Conservation (phyloP, 2,888 invertebrate species). For the Bombylius discolor region DNA sequence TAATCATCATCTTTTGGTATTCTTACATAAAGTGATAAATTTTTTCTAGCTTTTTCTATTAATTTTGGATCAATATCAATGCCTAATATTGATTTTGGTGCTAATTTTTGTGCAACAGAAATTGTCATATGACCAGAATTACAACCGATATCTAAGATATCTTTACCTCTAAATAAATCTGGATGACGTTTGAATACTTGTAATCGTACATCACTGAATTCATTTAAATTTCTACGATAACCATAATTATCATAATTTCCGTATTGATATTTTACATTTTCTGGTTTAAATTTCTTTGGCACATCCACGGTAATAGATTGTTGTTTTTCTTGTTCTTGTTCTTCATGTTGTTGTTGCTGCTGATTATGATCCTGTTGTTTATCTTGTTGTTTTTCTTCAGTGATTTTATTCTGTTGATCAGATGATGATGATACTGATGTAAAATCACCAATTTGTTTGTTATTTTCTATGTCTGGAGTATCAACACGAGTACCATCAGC, state of each 20-base stretch:
- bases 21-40: constrained; percentile 31
- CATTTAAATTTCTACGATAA: constrained; percentile 78
- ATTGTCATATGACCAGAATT: constrained; percentile 94
- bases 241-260: constrained; percentile 97
- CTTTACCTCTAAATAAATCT: constrained; percentile 76
- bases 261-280: constrained; percentile 73
- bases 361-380: background rate
- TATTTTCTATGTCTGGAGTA: constrained; percentile 24
- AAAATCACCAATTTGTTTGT: constrained; percentile 17
- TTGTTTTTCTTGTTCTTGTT: background rate
- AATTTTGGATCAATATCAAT: constrained; percentile 89
- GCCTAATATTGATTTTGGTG: constrained; percentile 76
- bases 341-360: background rate
- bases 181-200: constrained; percentile 63
- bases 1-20: constrained; percentile 23
- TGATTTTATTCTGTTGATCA: background rate
- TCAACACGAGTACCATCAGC: constrained; percentile 28
- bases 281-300: constrained; percentile 47
- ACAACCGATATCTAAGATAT: constrained; percentile 93
- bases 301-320: background rate
- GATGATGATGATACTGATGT: constrained; percentile 16
- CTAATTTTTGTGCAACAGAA: constrained; percentile 72
- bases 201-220: constrained; percentile 70
- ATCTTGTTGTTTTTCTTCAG: background rate
- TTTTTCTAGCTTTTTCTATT: constrained; percentile 44